These are phyloP conservation scores for Diadegma fenestrale DNA, from an alignment of 2,888 invertebrate species.

Conservation along the genomic window DNA sequence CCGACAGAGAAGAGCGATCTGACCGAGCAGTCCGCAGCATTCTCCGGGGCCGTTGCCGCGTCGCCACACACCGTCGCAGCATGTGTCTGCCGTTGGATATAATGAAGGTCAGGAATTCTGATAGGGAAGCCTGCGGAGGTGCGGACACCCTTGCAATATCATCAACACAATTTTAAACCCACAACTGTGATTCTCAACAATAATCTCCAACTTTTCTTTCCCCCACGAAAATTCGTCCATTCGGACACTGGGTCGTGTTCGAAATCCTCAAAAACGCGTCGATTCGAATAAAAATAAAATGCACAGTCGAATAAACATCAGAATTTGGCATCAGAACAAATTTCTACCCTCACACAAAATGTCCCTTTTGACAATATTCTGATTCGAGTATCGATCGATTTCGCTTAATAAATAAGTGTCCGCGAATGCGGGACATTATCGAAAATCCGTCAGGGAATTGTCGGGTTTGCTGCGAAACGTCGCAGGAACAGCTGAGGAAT, in stretches of 20 bases:
- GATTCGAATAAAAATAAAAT: not conserved
- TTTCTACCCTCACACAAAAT: not conserved
- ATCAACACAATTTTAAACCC: conserved; percentile 12
- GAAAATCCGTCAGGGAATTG: conserved; percentile 7
- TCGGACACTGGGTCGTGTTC: not conserved
- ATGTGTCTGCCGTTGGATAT: conserved; percentile 65
- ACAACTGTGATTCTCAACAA: conserved; percentile 20
- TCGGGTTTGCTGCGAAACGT: conserved; percentile 32
- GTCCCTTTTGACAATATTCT: not conserved
- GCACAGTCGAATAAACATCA: not conserved
- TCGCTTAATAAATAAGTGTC: not conserved
- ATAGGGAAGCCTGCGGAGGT: conserved; percentile 53
- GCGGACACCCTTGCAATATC: conserved; percentile 49
- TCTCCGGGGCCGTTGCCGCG: conserved; percentile 54
- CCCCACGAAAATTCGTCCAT: conserved; percentile 40
- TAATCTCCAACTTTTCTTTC: not conserved
- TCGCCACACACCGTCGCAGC: conserved; percentile 50
- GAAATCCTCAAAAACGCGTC: not conserved
- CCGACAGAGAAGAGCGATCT: conserved; percentile 42
- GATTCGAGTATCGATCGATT: not conserved
- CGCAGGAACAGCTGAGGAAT: not conserved
- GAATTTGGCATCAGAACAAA: not conserved
- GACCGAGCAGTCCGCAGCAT: conserved; percentile 52
- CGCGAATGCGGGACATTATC: not conserved
- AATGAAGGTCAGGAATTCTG: conserved; percentile 72